A percentile compares a stretch with the other conserved stretches of the same genome.
These are phyloP conservation scores for Drosophila elegans DNA, from an alignment of 1,140 invertebrate species.

Conservation along the genomic window DNA sequence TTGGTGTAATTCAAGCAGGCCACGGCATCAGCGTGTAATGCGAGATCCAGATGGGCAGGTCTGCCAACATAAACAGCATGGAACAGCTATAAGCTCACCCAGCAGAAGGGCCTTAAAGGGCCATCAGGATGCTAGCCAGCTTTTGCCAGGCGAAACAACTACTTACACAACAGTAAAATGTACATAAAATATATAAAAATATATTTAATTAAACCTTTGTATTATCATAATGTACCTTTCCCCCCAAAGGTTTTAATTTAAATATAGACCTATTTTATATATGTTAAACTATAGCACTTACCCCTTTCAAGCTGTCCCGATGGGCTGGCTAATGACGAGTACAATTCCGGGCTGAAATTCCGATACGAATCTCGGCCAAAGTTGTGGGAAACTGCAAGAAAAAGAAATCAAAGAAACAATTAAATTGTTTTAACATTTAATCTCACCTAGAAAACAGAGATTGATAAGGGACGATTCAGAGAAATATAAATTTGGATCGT, in stretches of 20 bases:
- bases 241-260: neutral
- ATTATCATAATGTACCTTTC: neutral
- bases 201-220: no score
- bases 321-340: slow-evolving; percentile 30
- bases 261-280: no score
- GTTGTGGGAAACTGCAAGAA: slow-evolving; percentile 59
- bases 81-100: slow-evolving; percentile 21
- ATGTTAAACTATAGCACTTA: slow-evolving; percentile 26
- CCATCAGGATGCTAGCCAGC: neutral
- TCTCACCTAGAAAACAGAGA: neutral
- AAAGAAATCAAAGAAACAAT: slow-evolving; percentile 1
- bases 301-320: slow-evolving; percentile 44
- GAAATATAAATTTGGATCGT: neutral
- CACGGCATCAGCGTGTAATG: slow-evolving; percentile 29
- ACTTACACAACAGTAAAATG: neutral
- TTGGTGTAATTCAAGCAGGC: slow-evolving; percentile 48
- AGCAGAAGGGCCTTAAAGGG: slow-evolving; percentile 11
- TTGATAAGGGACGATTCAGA: neutral
- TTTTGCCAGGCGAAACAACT: slow-evolving; percentile 8
- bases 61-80: slow-evolving; percentile 39
- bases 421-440: neutral
- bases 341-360: slow-evolving; percentile 54
- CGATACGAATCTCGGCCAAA: slow-evolving; percentile 56
- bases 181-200: neutral
- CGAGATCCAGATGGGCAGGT: slow-evolving; percentile 31